Base-by-base conservation (phyloP, 2,888 invertebrate genomes). In the Scaptomyza cyrtandrae region DNA sequence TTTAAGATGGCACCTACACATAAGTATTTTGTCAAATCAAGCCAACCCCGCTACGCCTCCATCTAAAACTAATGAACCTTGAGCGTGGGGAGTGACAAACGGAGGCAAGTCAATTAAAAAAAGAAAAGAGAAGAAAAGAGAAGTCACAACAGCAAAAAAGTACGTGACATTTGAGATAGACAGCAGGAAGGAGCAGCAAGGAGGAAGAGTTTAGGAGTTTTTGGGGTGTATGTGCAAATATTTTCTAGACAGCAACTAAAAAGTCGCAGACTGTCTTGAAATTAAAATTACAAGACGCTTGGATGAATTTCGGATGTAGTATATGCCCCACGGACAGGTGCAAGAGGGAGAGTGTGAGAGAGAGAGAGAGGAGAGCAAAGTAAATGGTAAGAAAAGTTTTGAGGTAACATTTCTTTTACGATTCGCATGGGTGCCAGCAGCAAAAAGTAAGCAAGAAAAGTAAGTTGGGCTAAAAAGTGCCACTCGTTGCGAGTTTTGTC, bases 81-180 rank as follows among this genome's bases (percentile, higher is more conserved):
- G 49, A 61, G 67, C 67, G 37, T 37, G 41, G 64, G 59, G 50
- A 37, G 52, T 74, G 74, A 71, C 77, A 75, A 81, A 72, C 73
- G 62, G 75, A 69, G 61, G 74, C 77, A 86, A 90, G 91, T 91
- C 91, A 91, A 91, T 91, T 91, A 91, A 91, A 90, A 86, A 41
- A 41, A 41, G 10, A 33, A 0, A 6, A 75, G 19, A 57, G 60
- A 48, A 41, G 39, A 89, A 88, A 80, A 24, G 19, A n/a, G 29
- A 49, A 39, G 83, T 80, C 80, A 80, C 70, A 85, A 75, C 65
- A 80, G 74, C 55, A 67, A 78, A 74, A 74, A 85, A 80, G 75
- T 86, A 91, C 91, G 91, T 91, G 91, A 90, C 89, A 71, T 77
- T 55, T 7, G 41, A 61, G 66, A 64, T 63, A 75, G 80, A 72